Percentiles rank a stretch among this genome's conserved stretches.
Evolutionary conservation across 2,797 vertebrate species (phyloP).

Genomic region (Phoebastria nigripes): DNA sequence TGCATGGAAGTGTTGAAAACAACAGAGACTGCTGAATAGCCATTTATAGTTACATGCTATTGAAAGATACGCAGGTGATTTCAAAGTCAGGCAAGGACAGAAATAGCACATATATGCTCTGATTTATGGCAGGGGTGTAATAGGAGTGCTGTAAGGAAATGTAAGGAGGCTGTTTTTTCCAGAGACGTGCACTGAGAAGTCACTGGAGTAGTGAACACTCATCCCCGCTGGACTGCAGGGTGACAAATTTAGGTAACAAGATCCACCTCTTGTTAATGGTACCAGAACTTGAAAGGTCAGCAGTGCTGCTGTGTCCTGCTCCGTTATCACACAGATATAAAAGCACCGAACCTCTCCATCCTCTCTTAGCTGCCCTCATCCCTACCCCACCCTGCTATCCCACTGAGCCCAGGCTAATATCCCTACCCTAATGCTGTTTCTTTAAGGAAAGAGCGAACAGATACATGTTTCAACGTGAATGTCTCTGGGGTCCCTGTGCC

Average conservation of each 20-base stretch:
- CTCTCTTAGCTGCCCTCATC: no score
- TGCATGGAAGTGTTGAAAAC: not conserved
- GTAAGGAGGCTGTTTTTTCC: not conserved
- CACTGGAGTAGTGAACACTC: not conserved
- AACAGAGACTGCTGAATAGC: not conserved
- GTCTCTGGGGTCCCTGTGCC: not conserved
- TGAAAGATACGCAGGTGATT: not conserved
- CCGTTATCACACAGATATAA: not conserved
- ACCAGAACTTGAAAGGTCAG: not conserved
- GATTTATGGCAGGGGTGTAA: not conserved
- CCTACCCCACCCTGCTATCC: not conserved
- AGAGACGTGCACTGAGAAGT: not conserved
- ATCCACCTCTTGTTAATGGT: not conserved
- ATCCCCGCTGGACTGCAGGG: not conserved
- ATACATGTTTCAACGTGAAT: fast-evolving
- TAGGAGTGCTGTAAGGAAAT: not conserved
- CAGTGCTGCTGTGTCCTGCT: not conserved
- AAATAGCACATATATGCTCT: not conserved
- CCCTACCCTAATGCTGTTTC: fast-evolving
- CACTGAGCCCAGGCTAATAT: not conserved
- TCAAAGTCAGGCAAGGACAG: not conserved
- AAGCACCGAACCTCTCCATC: not conserved
- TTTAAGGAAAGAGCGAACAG: not conserved
- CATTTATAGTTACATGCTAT: not conserved
- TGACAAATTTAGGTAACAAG: not conserved